Evolutionary conservation across 2,888 invertebrate species (phyloP).

Genomic region (Macropis europaea): DNA sequence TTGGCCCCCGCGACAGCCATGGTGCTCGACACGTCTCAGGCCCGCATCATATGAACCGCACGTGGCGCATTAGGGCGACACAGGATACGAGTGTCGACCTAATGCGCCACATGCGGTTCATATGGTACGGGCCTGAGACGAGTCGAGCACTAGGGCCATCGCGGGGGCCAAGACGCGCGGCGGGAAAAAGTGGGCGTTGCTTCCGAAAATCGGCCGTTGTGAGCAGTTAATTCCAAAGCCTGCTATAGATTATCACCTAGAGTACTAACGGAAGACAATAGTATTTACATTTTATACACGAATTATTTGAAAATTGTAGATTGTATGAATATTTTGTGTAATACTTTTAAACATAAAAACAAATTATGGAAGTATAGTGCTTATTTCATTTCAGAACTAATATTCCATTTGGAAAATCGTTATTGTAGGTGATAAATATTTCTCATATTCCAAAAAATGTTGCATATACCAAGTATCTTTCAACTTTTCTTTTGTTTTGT

Average conservation of each 20-base stretch:
- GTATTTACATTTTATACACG: not conserved
- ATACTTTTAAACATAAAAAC: not conserved
- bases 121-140: too few species aligned
- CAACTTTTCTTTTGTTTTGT: conserved; percentile 4
- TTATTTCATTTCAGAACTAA: not conserved
- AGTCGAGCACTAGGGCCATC: too few species aligned
- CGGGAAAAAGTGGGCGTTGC: too few species aligned
- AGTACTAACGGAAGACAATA: conserved; percentile 13
- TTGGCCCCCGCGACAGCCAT: too few species aligned
- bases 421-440: conserved; percentile 26
- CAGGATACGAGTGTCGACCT: too few species aligned
- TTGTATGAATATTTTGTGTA: not conserved
- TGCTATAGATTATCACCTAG: not conserved
- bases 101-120: too few species aligned
- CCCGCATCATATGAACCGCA: too few species aligned
- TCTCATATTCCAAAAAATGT: conserved; percentile 17
- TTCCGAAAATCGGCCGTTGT: too few species aligned
- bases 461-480: conserved; percentile 11
- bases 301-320: not conserved
- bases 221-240: too few species aligned
- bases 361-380: not conserved
- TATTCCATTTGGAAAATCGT: conserved; percentile 10
- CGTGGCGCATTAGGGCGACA: too few species aligned
- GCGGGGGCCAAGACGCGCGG: too few species aligned
- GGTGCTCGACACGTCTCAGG: too few species aligned